Evolutionary conservation across 2,888 invertebrate genomes (phyloP), one percentile per base, ranked within the genome.

Genomic region (Dryocosmus kuriphilus): DNA sequence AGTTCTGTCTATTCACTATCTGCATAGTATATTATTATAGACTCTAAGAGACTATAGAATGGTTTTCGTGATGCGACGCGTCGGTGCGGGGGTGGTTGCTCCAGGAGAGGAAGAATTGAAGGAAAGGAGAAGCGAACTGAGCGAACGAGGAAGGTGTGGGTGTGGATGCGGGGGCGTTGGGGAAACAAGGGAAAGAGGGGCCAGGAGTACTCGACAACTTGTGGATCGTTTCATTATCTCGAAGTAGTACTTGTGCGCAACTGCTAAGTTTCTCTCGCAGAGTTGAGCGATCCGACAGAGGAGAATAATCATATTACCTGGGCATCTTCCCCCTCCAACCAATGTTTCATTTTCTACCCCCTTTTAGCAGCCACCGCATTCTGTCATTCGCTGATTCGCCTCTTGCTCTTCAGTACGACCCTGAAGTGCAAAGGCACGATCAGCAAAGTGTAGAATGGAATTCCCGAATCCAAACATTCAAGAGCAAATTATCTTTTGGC

Each of bases 161-260:
- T 51, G 46, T 46, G 19, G 32, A 24, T 14, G 35, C 22, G 65
- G 30, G 57, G 24, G n/a, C 51, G 9, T 51, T n/a, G 73, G 63
- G 38, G 35, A 67, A 76, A 61, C 27, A 51, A 57, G 35, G 41
- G 38, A 51, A 41, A 71, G 76, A 74, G 71, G 38, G 71, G 38
- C 24, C 61, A 60, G 32, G 38, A 83, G 81, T 84, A 82, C 86
- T 86, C 88, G 86, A 87, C 89, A 89, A 89, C 89, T 89, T 89
- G 89, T 89, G 88, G 88, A 88, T 88, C 88, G 88, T 89, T 89
- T 89, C 89, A 89, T 89, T 88, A 89, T 88, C 88, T 85, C 85
- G 79, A 82, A 89, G 89, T 87, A 86, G 87, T 87, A 83, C 87
- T 86, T 84, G 84, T 82, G 83, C 82, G 84, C 83, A 88, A 89